Conservation (phyloP, 1,140 invertebrate genomes). For the Cydia fagiglandana region DNA sequence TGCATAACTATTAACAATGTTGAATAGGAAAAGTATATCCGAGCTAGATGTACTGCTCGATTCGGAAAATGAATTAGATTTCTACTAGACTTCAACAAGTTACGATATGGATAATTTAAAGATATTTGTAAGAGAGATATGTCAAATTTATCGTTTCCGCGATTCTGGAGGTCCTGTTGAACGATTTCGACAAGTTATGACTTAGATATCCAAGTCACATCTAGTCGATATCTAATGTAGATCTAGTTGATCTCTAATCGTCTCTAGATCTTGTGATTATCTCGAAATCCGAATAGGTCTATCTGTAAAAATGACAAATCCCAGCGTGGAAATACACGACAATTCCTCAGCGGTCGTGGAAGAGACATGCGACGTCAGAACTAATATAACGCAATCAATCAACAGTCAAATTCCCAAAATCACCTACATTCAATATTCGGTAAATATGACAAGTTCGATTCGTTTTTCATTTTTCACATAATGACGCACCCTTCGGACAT, state of each 20-base stretch:
- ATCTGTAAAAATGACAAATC: neutral
- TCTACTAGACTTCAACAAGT: no score
- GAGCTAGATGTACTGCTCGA: neutral
- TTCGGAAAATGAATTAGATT: no score
- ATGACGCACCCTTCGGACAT: conserved; percentile 64
- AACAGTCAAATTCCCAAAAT: conserved; percentile 49
- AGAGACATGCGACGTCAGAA: conserved; percentile 1
- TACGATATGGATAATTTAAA: no score
- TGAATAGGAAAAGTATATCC: neutral
- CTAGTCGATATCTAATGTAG: no score
- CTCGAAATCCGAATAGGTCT: no score
- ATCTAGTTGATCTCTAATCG: no score
- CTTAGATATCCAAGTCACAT: no score
- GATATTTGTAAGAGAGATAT: no score
- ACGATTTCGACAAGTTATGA: no score
- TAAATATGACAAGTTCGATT: conserved; percentile 72
- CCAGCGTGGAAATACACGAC: neutral
- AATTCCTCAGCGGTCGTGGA: neutral
- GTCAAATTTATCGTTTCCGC: no score
- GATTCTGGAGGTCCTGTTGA: no score
- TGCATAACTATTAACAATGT: neutral
- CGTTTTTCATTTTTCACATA: conserved; percentile 74
- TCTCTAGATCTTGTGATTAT: no score
- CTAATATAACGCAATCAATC: conserved; percentile 36
- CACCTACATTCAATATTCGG: conserved; percentile 49